Evolutionary conservation across 2,113 vertebrate genomes (phyloP), one percentile per base, ranked within the genome.

Genomic region (Oceanites oceanicus): DNA sequence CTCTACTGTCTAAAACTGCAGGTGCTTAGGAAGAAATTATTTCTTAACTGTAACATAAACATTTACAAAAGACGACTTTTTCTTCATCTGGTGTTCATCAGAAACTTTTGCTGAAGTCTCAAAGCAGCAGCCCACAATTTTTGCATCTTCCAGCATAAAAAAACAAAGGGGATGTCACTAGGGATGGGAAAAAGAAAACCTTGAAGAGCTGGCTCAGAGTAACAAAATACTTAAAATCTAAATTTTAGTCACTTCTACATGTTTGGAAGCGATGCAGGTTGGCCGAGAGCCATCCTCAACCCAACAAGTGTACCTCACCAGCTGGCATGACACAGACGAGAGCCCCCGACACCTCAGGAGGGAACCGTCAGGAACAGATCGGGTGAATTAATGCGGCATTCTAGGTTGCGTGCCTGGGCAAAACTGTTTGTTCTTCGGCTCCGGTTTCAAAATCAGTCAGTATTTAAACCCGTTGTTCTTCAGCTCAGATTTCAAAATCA

Each of bases 281-380:
- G 93, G 93, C 93, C 11, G 5, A 53, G 59, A 85, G 94, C 91
- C 94, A 87, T 91, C 68, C 83, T 45, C 87, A 94, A 87, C 63
- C 94, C 93, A 95, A 67, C 78, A 77, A 95, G 95, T 75, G 66
- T 78, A 92, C 87, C 87, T 95, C 87, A 96, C 68, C 94, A 94
- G 94, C 91, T 96, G 96, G 96, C 91, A 93, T 68, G 75, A 96
- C 96, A 96, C 88, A 97, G 89, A 53, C 73, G 84, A 73, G 79
- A 86, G 79, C 79, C 94, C 88, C 81, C 2, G 20, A 94, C 90
- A 97, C 96, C 85, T 92, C 72, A 61, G 90, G 75, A 94, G 79
- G 76, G 71, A 97, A 90, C 56, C 75, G 93, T 15, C 22, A 3
- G 91, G 59, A 88, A 94, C 86, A 93, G 90, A 91, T 56, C 59